Evolutionary conservation across 2,113 vertebrate species (phyloP).

Genomic region (Morone chrysops): DNA sequence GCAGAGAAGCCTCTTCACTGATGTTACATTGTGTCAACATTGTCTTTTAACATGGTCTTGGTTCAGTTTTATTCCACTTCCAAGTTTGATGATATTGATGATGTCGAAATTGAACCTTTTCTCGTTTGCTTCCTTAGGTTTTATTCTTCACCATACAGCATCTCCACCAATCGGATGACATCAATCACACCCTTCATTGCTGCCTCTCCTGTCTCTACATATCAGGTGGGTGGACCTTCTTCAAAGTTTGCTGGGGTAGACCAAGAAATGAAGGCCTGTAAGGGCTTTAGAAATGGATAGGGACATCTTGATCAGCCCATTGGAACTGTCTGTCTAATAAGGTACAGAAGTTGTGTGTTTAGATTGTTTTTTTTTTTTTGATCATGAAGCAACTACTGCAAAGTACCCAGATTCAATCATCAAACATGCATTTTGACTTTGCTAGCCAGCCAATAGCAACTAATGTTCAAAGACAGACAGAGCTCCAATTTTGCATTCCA

Average conservation of each 20-base stretch:
- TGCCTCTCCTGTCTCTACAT: constrained; percentile 99
- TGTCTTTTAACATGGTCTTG: not conserved
- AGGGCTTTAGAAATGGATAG: not conserved
- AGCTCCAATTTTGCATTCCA: not conserved
- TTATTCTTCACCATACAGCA: constrained; percentile 99
- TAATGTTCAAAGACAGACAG: constrained; percentile 7
- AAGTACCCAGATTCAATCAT: not conserved
- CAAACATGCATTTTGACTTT: not conserved
- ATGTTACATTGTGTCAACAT: not conserved
- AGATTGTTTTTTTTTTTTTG: not conserved
- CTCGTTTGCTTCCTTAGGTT: constrained; percentile 86
- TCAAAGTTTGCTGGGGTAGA: not conserved
- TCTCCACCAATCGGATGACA: constrained; percentile 99
- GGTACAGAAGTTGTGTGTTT: not conserved
- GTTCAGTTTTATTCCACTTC: not conserved
- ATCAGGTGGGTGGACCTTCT: constrained; percentile 90
- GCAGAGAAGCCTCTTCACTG: constrained; percentile 9
- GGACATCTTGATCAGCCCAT: not conserved
- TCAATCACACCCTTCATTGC: constrained; percentile 99
- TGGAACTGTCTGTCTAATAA: not conserved
- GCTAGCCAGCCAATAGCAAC: not conserved
- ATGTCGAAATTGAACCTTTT: constrained; percentile 3
- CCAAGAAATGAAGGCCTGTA: not conserved
- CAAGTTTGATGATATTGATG: not conserved
- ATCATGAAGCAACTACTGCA: not conserved